Conservation (phyloP, 2,797 vertebrate genomes). For the Brachyrhaphis roseni region DNA sequence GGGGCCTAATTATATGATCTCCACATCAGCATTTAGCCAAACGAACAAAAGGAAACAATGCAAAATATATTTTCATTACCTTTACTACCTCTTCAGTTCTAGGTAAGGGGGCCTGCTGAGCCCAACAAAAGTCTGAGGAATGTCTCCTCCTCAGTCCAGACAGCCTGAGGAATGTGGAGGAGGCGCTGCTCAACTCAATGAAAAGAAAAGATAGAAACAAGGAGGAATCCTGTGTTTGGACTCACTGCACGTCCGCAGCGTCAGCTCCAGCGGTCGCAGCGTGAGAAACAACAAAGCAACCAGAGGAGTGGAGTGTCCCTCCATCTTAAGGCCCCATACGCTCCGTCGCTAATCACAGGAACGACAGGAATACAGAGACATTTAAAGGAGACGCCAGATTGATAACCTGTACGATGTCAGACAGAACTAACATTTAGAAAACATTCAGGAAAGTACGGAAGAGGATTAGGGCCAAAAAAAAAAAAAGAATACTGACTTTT, state of each 20-base stretch:
- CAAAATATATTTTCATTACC: background rate
- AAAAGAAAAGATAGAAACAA: slow-evolving; percentile 9
- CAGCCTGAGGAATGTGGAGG: slow-evolving; percentile 10
- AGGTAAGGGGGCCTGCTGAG: background rate
- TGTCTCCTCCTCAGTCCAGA: slow-evolving; percentile 7
- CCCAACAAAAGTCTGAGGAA: slow-evolving; percentile 3
- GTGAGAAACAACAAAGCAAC: slow-evolving; percentile 5
- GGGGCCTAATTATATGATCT: background rate
- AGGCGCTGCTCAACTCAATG: background rate
- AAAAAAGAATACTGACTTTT: too few species aligned
- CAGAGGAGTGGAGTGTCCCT: background rate
- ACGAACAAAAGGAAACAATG: background rate
- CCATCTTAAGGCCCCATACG: background rate
- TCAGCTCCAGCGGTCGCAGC: background rate
- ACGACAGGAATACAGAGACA: background rate
- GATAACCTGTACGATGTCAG: background rate
- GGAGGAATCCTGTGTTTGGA: background rate
- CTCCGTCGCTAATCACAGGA: slow-evolving; percentile 1
- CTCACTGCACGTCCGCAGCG: background rate
- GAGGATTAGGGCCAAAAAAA: too few species aligned
- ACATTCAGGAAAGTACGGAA: background rate
- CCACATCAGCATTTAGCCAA: background rate
- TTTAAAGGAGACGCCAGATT: background rate
- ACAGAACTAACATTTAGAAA: background rate
- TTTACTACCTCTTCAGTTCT: background rate